Conservation (phyloP, 2,888 invertebrate species). For the Drosophila hamatofila region DNA sequence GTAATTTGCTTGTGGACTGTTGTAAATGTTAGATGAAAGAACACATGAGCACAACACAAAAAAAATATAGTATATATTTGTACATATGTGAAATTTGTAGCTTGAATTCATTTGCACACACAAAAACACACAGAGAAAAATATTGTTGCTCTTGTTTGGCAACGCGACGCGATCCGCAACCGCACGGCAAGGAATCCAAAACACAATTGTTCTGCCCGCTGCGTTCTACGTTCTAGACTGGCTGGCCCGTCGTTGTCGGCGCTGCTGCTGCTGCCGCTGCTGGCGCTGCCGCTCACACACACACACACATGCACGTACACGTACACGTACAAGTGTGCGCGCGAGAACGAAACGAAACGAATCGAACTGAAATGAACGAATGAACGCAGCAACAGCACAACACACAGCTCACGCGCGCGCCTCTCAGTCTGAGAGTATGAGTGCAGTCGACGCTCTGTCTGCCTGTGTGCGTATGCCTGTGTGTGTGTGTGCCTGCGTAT, state of each 20-base stretch:
- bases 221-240: constrained; percentile 84
- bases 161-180: constrained; percentile 79
- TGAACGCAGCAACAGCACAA: constrained; percentile 44
- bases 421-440: constrained; percentile 61
- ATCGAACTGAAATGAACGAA: constrained; percentile 58
- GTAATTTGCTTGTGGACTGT: constrained; percentile 16
- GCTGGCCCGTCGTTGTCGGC: constrained; percentile 57
- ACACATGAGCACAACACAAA: constrained; percentile 45
- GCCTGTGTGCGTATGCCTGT: constrained; percentile 13
- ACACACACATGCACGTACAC: constrained; percentile 41
- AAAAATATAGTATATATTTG: constrained; percentile 39
- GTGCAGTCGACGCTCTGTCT: constrained; percentile 67
- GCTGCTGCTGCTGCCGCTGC: constrained; percentile 36
- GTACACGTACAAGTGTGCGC: constrained; percentile 12
- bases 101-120: constrained; percentile 57
- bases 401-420: constrained; percentile 44
- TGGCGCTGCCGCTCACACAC: constrained; percentile 41
- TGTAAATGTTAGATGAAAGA: constrained; percentile 30
- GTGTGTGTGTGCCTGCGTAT: constrained; percentile 12
- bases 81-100: constrained; percentile 27
- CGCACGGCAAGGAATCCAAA: constrained; percentile 84
- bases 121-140: constrained; percentile 43
- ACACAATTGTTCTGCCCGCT: constrained; percentile 84
- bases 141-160: constrained; percentile 51
- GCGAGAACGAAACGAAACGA: constrained; percentile 60